Evolutionary conservation across 2,113 vertebrate species (phyloP), one percentile per base, ranked within the genome.

Genomic region (Motacilla tschutschensis): DNA sequence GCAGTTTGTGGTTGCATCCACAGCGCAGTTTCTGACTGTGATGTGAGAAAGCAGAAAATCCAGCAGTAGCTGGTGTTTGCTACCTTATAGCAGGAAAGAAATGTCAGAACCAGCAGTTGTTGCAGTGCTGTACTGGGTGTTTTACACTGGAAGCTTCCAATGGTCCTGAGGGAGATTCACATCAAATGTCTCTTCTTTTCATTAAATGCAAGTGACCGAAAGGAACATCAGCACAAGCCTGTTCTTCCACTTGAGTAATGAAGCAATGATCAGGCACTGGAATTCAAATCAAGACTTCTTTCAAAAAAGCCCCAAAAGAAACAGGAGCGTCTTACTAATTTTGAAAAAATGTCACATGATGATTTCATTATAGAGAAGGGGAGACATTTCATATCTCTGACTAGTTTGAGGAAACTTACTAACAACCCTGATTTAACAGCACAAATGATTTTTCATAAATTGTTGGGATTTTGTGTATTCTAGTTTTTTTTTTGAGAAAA

Each of bases 191-290:
- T 5, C 8, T 28, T 64, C 12, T 58, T 65, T 40, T 62, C n/a
- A 31, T 29, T 35, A 46, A 66, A 43, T 3, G 1, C 4, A 4
- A 38, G 8, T 35, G 40, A 43, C 58, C 1, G 6, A 59, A 20
- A 26, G 26, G 26, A 81, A 51, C 7, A 35, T 62, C 53, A 63
- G 8, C 8, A 2, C 8, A 31, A 78, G 3, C 7, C 22, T 36
- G 10, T 36, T 55, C 12, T 31, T 57, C 12, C 5, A 1, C 11
- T 57, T 77, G 10, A 62, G 5, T 53, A 44, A 65, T 9, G 5
- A 8, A 28, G 7, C 8, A 8, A 5, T 8, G 0, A 0, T 22
- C 14, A 55, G 43, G 21, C 12, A 33, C 38, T 40, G 43, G 21
- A 67, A 60, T 28, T 76, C 28, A 80, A 88, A 79, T 36, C 9